Conservation (phyloP, 2,797 vertebrate genomes). For the Mormyrus hasselquistii region DNA sequence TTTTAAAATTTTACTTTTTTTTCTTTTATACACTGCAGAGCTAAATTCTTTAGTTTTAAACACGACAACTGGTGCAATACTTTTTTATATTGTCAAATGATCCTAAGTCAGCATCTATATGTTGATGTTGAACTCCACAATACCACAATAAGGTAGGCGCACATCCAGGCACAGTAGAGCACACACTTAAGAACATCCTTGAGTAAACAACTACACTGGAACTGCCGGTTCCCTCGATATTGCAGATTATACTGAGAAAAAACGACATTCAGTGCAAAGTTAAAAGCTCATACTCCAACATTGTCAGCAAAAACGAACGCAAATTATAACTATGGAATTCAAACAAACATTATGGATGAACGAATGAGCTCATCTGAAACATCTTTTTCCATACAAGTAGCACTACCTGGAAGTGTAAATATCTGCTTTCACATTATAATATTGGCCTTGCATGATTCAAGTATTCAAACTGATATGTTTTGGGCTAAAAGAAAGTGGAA, state of each 20-base stretch:
- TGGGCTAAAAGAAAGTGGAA: constrained; percentile 97
- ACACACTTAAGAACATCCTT: constrained; percentile 86
- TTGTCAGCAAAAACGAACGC: constrained; percentile 28
- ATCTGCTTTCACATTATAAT: constrained; percentile 99
- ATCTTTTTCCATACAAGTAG: constrained; percentile 80
- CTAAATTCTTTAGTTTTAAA: constrained; percentile 96
- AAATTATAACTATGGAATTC: constrained; percentile 63
- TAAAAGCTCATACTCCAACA: constrained; percentile 46
- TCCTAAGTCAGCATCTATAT: constrained; percentile 82
- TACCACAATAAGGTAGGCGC: constrained; percentile 88
- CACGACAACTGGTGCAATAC: constrained; percentile 92
- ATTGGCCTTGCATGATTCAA: constrained; percentile 99
- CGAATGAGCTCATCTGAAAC: constrained; percentile 84
- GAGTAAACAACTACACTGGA: constrained; percentile 95
- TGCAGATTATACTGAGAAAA: constrained; percentile 78
- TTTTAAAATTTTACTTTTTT: background rate
- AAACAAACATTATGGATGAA: constrained; percentile 83
- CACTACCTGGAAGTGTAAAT: constrained; percentile 98
- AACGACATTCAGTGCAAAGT: constrained; percentile 96
- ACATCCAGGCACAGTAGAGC: constrained; percentile 93
- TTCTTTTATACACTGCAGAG: constrained; percentile 84
- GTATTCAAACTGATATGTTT: constrained; percentile 99
- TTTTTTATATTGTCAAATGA: constrained; percentile 78
- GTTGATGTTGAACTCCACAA: constrained; percentile 83
- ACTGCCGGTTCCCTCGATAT: constrained; percentile 79